Conservation (phyloP, 1,140 invertebrate species). For the Drosophila bocqueti region DNA sequence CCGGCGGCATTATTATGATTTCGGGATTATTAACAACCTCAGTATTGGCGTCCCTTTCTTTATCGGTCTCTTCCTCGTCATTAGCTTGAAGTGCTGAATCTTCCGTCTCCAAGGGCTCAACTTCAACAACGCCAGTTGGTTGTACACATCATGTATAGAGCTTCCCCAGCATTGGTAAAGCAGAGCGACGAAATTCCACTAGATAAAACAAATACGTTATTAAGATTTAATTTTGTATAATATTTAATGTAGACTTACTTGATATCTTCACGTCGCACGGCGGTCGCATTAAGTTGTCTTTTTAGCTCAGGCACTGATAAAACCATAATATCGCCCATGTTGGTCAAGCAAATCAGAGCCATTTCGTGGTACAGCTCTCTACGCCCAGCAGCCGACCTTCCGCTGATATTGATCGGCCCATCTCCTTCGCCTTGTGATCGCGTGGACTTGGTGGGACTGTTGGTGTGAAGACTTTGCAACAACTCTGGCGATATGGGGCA, state of each 20-base stretch:
- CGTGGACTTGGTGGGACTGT: conserved; percentile 70
- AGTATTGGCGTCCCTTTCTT: conserved; percentile 12
- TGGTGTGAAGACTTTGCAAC: conserved; percentile 58
- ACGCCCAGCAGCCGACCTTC: conserved; percentile 29
- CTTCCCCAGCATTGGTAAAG: conserved; percentile 96
- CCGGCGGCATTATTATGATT: conserved; percentile 34
- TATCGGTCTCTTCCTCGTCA: conserved; percentile 51
- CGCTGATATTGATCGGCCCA: conserved; percentile 62
- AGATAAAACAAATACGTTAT: conserved; percentile 61
- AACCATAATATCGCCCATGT: conserved; percentile 96
- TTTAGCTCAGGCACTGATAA: conserved; percentile 95
- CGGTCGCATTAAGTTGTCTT: conserved; percentile 93
- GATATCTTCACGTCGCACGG: conserved; percentile 96
- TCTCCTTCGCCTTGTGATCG: conserved; percentile 62
- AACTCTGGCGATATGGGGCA: conserved; percentile 86
- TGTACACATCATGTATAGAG: conserved; percentile 93
- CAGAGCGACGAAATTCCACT: conserved; percentile 97
- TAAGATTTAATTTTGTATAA: neutral
- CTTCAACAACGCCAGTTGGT: conserved; percentile 69
- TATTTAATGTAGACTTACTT: conserved; percentile 88
- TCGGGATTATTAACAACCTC: conserved; percentile 1
- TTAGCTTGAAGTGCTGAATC: conserved; percentile 35
- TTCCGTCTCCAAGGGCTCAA: conserved; percentile 67
- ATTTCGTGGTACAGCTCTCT: conserved; percentile 89
- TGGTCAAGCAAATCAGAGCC: conserved; percentile 95